These are phyloP conservation scores for Urocynchramus pylzowi DNA, from an alignment of 2,113 vertebrate genomes.

Conservation along the genomic window DNA sequence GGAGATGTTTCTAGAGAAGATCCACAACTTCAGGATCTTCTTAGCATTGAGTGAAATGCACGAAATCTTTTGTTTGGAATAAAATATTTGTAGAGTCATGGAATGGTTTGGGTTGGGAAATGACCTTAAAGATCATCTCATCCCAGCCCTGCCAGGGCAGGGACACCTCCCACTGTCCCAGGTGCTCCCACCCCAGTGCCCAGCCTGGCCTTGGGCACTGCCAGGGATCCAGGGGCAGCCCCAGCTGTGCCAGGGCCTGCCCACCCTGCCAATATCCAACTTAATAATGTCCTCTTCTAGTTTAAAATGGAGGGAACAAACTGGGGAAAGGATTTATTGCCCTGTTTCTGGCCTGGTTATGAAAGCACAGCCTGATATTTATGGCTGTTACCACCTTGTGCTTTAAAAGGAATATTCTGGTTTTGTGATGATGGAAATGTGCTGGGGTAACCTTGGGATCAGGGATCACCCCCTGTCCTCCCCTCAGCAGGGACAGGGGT, in stretches of 20 bases:
- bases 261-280: not conserved
- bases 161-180: not conserved
- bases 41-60: not conserved
- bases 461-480: rapidly evolving
- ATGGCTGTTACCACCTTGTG: rapidly evolving
- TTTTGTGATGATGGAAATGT: not conserved
- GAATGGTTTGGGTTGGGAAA: not conserved
- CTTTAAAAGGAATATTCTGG: not conserved
- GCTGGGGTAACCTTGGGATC: rapidly evolving
- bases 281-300: not conserved
- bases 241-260: not conserved
- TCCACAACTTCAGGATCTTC: not conserved
- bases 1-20: not conserved
- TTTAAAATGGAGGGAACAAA: not conserved
- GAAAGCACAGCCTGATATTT: not conserved
- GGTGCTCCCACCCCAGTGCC: not conserved
- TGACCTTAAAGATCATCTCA: rapidly evolving
- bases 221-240: not conserved
- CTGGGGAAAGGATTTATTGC: not conserved
- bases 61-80: not conserved
- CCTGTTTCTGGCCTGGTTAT: not conserved
- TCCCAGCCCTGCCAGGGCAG: not conserved
- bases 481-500: not conserved
- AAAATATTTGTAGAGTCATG: not conserved
- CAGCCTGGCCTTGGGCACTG: not conserved